Base-by-base conservation (phyloP, 2,888 invertebrate species). In the Dynastes hyllus region DNA sequence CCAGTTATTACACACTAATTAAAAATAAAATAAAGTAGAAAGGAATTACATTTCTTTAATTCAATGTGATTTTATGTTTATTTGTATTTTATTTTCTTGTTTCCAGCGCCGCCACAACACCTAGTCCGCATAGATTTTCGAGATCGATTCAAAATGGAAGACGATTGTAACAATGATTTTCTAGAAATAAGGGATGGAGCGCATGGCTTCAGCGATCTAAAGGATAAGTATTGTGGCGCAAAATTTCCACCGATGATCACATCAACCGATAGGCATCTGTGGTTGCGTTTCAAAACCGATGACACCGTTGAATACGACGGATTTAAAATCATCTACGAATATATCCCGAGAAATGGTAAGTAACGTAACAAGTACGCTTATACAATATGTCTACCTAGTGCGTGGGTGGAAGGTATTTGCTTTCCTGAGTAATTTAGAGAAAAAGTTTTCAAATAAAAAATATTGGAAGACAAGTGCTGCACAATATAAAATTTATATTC, bases 171-270 rank as follows among this genome's bases (percentile, higher is more conserved):
- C 88, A 95, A 94, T 89, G 97, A 97, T 90, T 95, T 91, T 88
- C 90, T 96, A 83, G 96, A 96, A 89, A 93, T 96, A 77, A 92
- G 96, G 77, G 95, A 97, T 87, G 96, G 97, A 1, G 93, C 93
- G 67, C 93, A 95, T 86, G 95, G 95, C 6, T 95, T 93, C 89
- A 93, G 94, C 81, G 91, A 91, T 80, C 88, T 94, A 81, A 82
- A 86, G 71, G 92, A 92, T n/a, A 91, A 91, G 83, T 94, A 90
- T 87, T 96, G 96, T 86, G 95, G 95, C 76, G 90, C 92, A 76
- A 90, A 91, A 77, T 94, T 93, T 85, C 96, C 96, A 32, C 93
- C 93, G 22, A 92, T 93, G 87, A 92, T 96, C 83, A 92, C 92
- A 77, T 95, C 95, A 22, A 92, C 92, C 79, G 93, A 94, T 82